These are phyloP conservation scores for Drosophila tripunctata DNA, from an alignment of 2,888 invertebrate species.

Conservation along the genomic window DNA sequence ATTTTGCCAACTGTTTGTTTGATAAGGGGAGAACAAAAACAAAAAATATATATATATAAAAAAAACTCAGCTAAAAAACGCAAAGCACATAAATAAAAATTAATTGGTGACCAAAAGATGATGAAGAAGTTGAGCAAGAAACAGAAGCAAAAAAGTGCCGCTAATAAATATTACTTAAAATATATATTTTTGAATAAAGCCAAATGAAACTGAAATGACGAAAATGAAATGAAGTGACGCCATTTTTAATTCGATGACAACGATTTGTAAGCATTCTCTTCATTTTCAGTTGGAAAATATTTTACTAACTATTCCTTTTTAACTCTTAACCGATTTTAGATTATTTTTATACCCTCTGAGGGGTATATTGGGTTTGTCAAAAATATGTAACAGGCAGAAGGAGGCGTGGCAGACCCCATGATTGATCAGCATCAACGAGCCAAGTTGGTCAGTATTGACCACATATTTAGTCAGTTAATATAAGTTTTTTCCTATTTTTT, in stretches of 20 bases:
- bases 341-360: too few relatives aligned
- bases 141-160: conserved; percentile 15
- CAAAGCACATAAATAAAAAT: conserved; percentile 74
- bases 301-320: too few relatives aligned
- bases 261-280: too few relatives aligned
- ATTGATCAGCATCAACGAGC: too few relatives aligned
- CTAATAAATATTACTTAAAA: conserved; percentile 74
- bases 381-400: too few relatives aligned
- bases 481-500: too few relatives aligned
- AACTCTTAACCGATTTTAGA: too few relatives aligned
- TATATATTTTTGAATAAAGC: conserved; percentile 47
- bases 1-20: conserved; percentile 80
- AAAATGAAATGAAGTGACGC: conserved; percentile 24
- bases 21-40: conserved; percentile 60
- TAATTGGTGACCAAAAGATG: conserved; percentile 63
- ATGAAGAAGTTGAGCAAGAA: conserved; percentile 10
- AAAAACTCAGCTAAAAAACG: conserved; percentile 39
- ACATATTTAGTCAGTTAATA: too few relatives aligned
- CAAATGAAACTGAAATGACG: conserved; percentile 30
- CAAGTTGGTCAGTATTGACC: too few relatives aligned
- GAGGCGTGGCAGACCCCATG: too few relatives aligned
- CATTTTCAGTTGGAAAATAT: too few relatives aligned
- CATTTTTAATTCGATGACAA: not conserved
- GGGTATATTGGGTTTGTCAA: too few relatives aligned
- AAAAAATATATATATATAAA: conserved; percentile 7